phyloP scores from a whole-genome alignment of 2,797 vertebrate species.

The Erpetoichthys calabaricus region DNA sequence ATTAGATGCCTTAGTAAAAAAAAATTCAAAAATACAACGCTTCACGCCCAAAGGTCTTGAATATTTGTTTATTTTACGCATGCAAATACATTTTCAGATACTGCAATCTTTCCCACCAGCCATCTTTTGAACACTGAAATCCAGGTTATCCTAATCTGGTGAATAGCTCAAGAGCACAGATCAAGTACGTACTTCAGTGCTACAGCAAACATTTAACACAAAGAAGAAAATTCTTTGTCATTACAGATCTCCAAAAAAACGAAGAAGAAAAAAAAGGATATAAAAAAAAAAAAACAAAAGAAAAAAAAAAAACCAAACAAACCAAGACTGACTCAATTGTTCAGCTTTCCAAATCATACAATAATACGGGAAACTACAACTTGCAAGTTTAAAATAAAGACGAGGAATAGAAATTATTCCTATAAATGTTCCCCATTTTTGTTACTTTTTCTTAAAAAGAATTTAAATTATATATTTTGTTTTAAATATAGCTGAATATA shows the following conservation, averaged over 20 bases:
- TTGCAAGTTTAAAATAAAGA: constrained; percentile 80
- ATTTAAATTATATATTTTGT: constrained; percentile 65
- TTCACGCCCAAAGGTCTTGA: neutral
- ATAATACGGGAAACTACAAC: constrained; percentile 77
- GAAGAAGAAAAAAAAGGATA: neutral
- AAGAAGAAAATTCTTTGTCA: constrained; percentile 41
- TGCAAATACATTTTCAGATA: constrained; percentile 82
- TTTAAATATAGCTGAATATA: constrained; percentile 88
- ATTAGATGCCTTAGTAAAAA: neutral
- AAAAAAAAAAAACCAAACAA: constrained; percentile 11
- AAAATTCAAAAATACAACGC: neutral
- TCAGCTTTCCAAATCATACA: constrained; percentile 54
- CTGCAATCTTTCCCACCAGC: constrained; percentile 63
- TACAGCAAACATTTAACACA: constrained; percentile 56
- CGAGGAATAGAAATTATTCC: constrained; percentile 82
- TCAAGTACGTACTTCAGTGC: constrained; percentile 52
- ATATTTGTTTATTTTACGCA: constrained; percentile 74
- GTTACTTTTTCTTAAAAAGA: constrained; percentile 43
- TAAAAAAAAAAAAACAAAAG: too few relatives aligned
- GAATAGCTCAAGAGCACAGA: constrained; percentile 56
- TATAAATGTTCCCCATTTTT: constrained; percentile 63
- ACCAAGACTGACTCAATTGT: constrained; percentile 42
- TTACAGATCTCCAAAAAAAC: constrained; percentile 39
- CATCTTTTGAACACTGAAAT: constrained; percentile 57
- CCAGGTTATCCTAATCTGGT: constrained; percentile 64